A percentile compares a stretch with the other conserved stretches of the same genome.
Evolutionary conservation across 2,797 vertebrate species (phyloP).

Genomic region (Lophotriccus pileatus): DNA sequence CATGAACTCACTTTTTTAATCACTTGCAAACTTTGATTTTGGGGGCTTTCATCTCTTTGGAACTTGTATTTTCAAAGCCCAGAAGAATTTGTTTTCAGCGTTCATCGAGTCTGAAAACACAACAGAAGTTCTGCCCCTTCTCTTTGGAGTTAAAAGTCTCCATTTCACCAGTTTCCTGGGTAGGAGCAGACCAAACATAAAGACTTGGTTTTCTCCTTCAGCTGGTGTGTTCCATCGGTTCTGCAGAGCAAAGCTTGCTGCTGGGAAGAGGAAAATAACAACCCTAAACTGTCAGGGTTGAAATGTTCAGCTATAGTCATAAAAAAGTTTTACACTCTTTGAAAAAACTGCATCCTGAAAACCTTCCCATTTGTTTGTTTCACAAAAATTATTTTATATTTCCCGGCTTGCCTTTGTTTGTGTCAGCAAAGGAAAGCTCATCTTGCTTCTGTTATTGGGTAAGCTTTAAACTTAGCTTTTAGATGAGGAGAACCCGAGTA

Average conservation of each 20-base stretch:
- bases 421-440: neutral
- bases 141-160: neutral
- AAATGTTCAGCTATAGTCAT: neutral
- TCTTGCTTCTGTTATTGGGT: neutral
- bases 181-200: neutral
- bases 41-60: neutral
- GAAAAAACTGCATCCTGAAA: neutral
- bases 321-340: neutral
- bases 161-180: neutral
- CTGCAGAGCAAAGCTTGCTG: neutral
- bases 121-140: neutral
- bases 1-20: neutral
- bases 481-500: neutral
- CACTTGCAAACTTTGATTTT: neutral
- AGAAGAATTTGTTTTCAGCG: neutral
- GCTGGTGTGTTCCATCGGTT: neutral
- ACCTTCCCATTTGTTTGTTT: neutral
- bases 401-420: neutral
- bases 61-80: neutral
- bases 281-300: neutral
- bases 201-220: neutral
- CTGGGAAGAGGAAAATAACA: neutral
- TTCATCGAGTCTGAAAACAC: neutral
- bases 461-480: neutral
- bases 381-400: neutral